These are phyloP conservation scores for Elegia similella DNA, from an alignment of 2,888 invertebrate species.

Conservation along the genomic window DNA sequence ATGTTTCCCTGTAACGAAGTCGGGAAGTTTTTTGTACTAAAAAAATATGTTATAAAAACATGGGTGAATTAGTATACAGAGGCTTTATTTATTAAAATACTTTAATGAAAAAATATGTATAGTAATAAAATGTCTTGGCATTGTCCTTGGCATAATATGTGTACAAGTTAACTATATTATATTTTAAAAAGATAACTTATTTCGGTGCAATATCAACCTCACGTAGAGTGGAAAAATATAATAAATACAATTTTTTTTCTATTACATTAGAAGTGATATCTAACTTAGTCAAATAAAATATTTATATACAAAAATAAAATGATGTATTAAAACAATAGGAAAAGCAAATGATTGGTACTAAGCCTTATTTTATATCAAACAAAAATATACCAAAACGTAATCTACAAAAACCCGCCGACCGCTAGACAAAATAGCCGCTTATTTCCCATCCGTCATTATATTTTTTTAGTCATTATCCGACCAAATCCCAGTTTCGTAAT, in stretches of 20 bases:
- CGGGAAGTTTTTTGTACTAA: constrained; percentile 35
- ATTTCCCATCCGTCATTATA: constrained; percentile 62
- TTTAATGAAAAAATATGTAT: neutral
- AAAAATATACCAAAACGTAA: constrained; percentile 23
- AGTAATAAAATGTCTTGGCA: neutral
- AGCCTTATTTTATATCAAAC: neutral
- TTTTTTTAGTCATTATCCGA: constrained; percentile 63
- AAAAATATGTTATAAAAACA: constrained; percentile 23
- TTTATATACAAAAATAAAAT: too few relatives aligned
- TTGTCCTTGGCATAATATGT: neutral
- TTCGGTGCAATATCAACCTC: too few relatives aligned
- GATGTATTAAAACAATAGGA: too few relatives aligned
- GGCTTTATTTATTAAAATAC: too few relatives aligned
- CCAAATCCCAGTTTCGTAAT: constrained; percentile 64
- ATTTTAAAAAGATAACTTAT: too few relatives aligned
- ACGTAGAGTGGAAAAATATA: too few relatives aligned
- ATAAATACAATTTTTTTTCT: too few relatives aligned
- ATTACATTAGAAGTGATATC: too few relatives aligned
- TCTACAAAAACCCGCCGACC: constrained; percentile 31
- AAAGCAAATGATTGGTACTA: too few relatives aligned
- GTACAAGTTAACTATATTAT: neutral
- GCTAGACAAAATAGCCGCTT: constrained; percentile 52
- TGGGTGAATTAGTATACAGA: constrained; percentile 1
- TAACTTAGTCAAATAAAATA: too few relatives aligned
- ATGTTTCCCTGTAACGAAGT: constrained; percentile 46